Evolutionary conservation across 2,888 invertebrate genomes (phyloP).

Genomic region (Penaeus monodon): DNA sequence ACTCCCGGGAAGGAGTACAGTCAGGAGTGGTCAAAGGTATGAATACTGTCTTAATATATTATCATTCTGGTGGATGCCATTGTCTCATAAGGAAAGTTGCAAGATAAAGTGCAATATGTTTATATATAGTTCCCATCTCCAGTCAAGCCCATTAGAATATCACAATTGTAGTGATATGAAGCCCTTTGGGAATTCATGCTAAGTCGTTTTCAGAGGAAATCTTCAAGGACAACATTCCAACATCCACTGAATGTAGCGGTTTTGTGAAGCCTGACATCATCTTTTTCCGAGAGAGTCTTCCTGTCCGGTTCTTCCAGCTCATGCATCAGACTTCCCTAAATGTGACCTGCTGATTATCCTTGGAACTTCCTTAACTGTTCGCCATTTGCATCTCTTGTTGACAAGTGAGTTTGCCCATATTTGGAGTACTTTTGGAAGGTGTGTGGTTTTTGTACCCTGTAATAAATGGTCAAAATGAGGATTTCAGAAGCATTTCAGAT

Average conservation of each 20-base stretch:
- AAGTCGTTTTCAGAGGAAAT: conserved; percentile 77
- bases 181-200: too few relatives aligned
- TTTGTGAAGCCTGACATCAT: conserved; percentile 95
- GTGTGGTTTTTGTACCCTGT: too few relatives aligned
- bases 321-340: conserved; percentile 82
- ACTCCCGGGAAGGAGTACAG: conserved; percentile 80
- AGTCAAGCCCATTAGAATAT: too few relatives aligned
- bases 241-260: conserved; percentile 80
- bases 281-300: conserved; percentile 93
- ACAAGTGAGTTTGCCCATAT: conserved; percentile 75
- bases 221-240: conserved; percentile 81
- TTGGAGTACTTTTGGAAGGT: neutral
- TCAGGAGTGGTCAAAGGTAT: conserved; percentile 86
- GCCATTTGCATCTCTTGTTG: conserved; percentile 91
- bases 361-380: conserved; percentile 94
- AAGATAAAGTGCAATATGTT: too few relatives aligned
- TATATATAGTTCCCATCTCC: too few relatives aligned
- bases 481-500: too few relatives aligned
- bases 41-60: neutral
- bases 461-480: too few relatives aligned
- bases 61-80: too few relatives aligned
- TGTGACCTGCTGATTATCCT: conserved; percentile 94
- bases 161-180: too few relatives aligned
- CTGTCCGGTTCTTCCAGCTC: conserved; percentile 80
- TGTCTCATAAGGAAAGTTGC: too few relatives aligned